Percentiles rank a stretch among this genome's conserved stretches.
Conservation (phyloP, 2,113 vertebrate species). For the Arvicanthis niloticus region DNA sequence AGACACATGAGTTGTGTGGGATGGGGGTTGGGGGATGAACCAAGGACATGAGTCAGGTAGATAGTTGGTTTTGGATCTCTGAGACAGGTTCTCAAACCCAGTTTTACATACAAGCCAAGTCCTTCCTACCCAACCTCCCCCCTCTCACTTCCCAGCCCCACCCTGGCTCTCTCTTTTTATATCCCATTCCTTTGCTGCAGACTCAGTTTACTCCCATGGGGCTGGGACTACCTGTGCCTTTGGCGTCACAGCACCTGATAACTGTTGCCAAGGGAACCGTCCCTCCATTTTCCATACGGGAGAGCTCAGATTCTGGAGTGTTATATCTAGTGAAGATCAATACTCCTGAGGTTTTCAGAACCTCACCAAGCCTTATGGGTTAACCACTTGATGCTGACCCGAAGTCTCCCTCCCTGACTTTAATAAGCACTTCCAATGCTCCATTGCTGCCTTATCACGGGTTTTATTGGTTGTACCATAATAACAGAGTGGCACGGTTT, state of each 20-base stretch:
- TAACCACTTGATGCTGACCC: not conserved
- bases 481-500: not conserved
- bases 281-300: not conserved
- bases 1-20: not conserved
- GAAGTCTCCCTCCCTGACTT: not conserved
- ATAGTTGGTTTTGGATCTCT: not conserved
- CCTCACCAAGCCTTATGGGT: not conserved
- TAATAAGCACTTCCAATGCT: not conserved
- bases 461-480: not conserved
- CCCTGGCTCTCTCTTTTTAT: not conserved
- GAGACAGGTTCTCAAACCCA: not conserved
- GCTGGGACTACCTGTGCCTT: not conserved
- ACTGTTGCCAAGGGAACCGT: not conserved
- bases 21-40: not conserved
- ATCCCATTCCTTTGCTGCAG: not conserved
- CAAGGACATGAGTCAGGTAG: not conserved
- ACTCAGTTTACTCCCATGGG: fast-evolving
- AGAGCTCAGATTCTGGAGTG: constrained; percentile 1
- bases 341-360: not conserved
- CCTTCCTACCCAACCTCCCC: too few species aligned
- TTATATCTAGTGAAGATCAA: not conserved
- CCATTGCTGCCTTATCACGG: not conserved
- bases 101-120: fast-evolving
- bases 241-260: not conserved
- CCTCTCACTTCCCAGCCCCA: too few species aligned